Evolutionary conservation across 2,797 vertebrate species (phyloP), one percentile per base, ranked within the genome.

Genomic region (Chelonia mydas): DNA sequence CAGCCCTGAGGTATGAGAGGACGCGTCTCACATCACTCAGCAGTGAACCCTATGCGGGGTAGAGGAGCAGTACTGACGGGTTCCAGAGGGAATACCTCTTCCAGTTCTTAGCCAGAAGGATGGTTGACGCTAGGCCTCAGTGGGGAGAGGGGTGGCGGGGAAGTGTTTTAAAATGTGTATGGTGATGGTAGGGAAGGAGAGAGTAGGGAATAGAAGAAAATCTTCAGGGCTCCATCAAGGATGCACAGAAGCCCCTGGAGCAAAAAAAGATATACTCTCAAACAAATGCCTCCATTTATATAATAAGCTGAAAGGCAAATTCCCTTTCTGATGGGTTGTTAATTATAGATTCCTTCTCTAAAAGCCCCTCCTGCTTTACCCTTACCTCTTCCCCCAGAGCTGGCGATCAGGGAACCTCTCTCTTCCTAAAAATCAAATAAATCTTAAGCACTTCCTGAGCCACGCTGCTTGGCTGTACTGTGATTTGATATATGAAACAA

Each of bases 331-430:
- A 91, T 87, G 90, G 91, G 82, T 86, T 96, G 96, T 96, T 97
- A 98, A 97, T 97, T 97, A 97, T 95, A 97, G 97, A 96, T 95
- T 94, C 77, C 93, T 92, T 86, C 88, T 94, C 93, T 92, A 94
- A 95, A 96, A 37, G 25, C 89, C 90, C 86, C 94, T 96, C 93
- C 95, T 92, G 91, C 78, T 94, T 96, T 96, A 97, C 90, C 92
- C 91, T 61, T 27, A 25, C 90, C 87, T 81, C 84, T 91, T 91
- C 93, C 95, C 91, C 96, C 97, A 92, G 84, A 95, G 93, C 92
- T 84, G 87, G 87, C 93, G 95, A 95, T 15, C 89, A 92, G 87
- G 95, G 92, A 96, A 93, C 83, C 89, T 86, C 88, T 95, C 95
- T 96, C 96, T 95, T 94, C 91, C 90, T 92, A 94, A 94, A 96